Conservation (phyloP, 2,888 invertebrate genomes). For the Cerastoderma edule region DNA sequence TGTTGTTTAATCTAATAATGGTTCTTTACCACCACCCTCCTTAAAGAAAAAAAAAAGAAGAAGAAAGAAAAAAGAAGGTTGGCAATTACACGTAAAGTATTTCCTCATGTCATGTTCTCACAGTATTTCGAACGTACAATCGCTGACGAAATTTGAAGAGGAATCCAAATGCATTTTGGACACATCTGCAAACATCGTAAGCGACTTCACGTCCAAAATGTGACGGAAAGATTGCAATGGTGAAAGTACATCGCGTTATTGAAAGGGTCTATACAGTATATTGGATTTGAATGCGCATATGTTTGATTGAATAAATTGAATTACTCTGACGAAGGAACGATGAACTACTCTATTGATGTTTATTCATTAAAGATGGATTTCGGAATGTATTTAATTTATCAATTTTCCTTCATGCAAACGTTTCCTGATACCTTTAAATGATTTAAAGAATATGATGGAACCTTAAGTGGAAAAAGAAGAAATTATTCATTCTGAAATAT, state of each 20-base stretch:
- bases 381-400: neutral
- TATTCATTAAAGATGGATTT: neutral
- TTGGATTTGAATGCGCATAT: conserved; percentile 7
- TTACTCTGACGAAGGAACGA: conserved; percentile 4
- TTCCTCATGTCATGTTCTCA: too few relatives aligned
- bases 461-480: neutral
- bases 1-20: too few relatives aligned
- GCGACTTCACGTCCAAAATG: too few relatives aligned
- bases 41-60: too few relatives aligned
- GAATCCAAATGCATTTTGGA: neutral
- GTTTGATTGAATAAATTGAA: conserved; percentile 14
- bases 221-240: neutral
- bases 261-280: neutral
- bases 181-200: neutral
- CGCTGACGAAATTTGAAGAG: neutral
- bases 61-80: too few relatives aligned
- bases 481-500: neutral
- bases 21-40: too few relatives aligned
- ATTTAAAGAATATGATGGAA: neutral
- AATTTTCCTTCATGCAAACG: neutral
- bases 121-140: too few relatives aligned
- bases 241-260: neutral
- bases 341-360: conserved; percentile 18
- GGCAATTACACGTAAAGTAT: too few relatives aligned
- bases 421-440: neutral